Evolutionary conservation across 2,888 invertebrate genomes (phyloP).

Genomic region (Metacarcinus magister): DNA sequence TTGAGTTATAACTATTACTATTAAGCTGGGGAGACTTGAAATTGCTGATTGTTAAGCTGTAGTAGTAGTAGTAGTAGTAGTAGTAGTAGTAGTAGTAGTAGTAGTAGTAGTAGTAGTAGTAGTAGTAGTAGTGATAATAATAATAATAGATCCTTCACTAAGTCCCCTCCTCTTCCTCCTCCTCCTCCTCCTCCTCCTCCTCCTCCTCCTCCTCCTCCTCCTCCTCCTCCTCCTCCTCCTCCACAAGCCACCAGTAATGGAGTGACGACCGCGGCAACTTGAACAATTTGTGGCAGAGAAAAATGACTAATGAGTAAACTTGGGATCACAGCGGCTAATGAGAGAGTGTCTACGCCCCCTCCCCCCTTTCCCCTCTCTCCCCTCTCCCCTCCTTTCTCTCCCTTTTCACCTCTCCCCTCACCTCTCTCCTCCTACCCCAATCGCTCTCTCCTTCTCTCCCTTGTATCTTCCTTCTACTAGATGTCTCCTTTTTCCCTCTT

Average conservation of each 20-base stretch:
- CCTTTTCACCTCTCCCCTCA: not conserved
- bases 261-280: conserved; percentile 71
- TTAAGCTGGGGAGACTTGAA: no score
- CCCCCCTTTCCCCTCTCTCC: not conserved
- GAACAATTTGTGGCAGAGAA: conserved; percentile 67
- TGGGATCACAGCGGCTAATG: conserved; percentile 73
- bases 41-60: no score
- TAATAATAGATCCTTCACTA: not conserved
- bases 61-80: not conserved
- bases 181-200: conserved; percentile 7
- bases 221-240: conserved; percentile 15
- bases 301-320: conserved; percentile 73
- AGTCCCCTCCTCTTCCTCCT: not conserved
- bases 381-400: not conserved
- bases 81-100: conserved; percentile 39
- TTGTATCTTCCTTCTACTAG: not conserved
- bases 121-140: not conserved
- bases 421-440: not conserved
- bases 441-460: not conserved
- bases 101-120: conserved; percentile 3
- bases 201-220: conserved; percentile 9
- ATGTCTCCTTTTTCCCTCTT: not conserved
- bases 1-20: no score
- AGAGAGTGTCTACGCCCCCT: conserved; percentile 37
- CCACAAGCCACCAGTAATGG: conserved; percentile 61